Base-by-base conservation (phyloP, 2,888 invertebrate genomes). In the Idaea biselata region DNA sequence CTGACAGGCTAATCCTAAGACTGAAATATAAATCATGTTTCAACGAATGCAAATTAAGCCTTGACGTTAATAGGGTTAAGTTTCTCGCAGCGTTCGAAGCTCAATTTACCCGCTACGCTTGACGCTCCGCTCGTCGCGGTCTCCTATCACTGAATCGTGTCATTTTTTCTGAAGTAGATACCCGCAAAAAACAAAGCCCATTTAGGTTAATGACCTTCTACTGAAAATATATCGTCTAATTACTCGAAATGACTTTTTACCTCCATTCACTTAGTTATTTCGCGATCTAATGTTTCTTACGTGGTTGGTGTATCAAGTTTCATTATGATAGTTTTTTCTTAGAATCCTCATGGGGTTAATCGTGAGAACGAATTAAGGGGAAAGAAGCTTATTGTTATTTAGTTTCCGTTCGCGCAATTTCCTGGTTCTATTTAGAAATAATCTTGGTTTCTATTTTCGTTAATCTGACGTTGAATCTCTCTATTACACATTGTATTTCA, bases 151-250 rank as follows among this genome's bases (percentile, higher is more conserved):
- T 11, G 6, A 54, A 58, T 57, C 17, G 60, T 33, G 18, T 58
- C 6, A 11, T 71, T 79, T 77, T 78, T 81, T 70, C 70, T 67
- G 68, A 60, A 66, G 66, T 67, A 63, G 64, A 56, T 68, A 74
- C 64, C 71, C 68, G 69, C 73, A 78, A 74, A 80, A 79, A 82
- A 79, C 82, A 76, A 69, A 72, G 74, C 73, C 63, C 79, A 83
- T 85, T 84, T 80, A 78, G 78, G 79, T 80, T 84, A 85, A 85
- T 84, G 80, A 76, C 79, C 78, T 72, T 70, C 73, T 14, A 67
- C 71, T 66, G 79, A 79, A 77, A 81, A 84, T 81, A 83, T 84
- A 84, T 84, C 77, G 81, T 78, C 82, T 86, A 86, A 87, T 87
- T 87, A 86, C 77, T 70, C 74, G 70, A 74, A 78, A 79, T 75